Base-by-base conservation (phyloP, 2,113 vertebrate species). In the Salvator merianae region DNA sequence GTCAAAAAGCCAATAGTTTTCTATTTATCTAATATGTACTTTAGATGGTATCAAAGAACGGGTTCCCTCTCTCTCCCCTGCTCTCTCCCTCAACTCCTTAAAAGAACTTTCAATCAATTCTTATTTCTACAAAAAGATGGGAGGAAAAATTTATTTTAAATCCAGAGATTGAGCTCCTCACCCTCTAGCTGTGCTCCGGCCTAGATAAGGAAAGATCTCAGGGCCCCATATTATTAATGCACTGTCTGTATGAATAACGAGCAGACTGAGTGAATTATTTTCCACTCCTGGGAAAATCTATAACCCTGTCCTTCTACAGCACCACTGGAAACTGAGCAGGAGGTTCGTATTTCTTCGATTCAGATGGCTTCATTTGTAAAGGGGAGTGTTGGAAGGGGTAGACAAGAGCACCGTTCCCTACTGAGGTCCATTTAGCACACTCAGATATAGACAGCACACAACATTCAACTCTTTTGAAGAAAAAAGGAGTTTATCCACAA, bases 201-300 rank as follows among this genome's bases (percentile, higher is more conserved):
- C 95, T 96, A 97, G 95, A 97, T 97, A 96, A 97, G 95, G 92
- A 91, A 93, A 94, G 93, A 94, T 97, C 96, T 96, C 94, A 95
- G 91, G 95, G 94, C 94, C 95, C 91, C 88, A 2, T 68, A 86
- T 97, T 98, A 97, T 97, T 98, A 98, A 98, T 97, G 96, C 90
- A 88, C 95, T 97, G 94, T 97, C 96, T 94, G 87, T 94, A 96
- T 97, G 96, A 98, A 95, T 97, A 97, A 98, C 43, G 92, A 97
- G 95, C 91, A 92, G 87, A 86, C 62, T 89, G 88, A 90, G 93
- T 92, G 93, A 96, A 97, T 96, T 97, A 97, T 97, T 96, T 95
- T 90, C 83, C 91, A 94, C 94, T 94, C 94, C 90, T 93, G 93
- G 95, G 96, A 96, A 96, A 96, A 97, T 96, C 95, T 94, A 93